These are phyloP conservation scores for Alectoris magna DNA, from an alignment of 2,797 vertebrate genomes.

Conservation along the genomic window DNA sequence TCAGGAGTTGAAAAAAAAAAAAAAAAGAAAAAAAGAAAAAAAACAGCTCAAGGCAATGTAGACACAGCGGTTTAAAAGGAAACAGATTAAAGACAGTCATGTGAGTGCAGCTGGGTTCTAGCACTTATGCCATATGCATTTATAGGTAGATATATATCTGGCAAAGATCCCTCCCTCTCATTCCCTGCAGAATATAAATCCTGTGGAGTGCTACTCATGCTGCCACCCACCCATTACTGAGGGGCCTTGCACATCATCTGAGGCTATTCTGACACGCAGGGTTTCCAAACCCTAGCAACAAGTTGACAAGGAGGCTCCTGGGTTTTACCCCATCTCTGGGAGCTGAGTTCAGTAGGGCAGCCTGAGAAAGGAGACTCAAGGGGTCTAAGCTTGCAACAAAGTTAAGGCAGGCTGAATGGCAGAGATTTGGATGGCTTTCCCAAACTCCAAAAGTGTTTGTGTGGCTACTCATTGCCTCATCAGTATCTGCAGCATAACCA, in stretches of 20 bases:
- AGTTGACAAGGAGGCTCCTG: fast-evolving
- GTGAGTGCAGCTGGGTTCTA: not conserved
- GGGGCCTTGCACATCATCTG: not conserved
- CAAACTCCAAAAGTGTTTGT: not conserved
- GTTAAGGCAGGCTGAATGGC: not conserved
- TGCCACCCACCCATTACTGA: not conserved
- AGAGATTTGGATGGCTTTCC: not conserved
- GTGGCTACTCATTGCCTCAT: not conserved
- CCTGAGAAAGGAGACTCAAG: not conserved
- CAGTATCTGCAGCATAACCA: not conserved
- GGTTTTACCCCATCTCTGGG: not conserved
- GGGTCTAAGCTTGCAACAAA: not conserved
- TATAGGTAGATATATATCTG: not conserved
- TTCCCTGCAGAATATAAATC: not conserved
- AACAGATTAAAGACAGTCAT: slow-evolving; percentile 12
- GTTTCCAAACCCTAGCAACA: not conserved
- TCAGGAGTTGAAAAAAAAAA: not conserved
- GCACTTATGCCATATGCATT: not conserved
- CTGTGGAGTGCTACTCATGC: not conserved
- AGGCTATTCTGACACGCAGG: not conserved
- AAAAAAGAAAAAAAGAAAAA: not conserved
- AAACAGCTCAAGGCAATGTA: slow-evolving; percentile 11
- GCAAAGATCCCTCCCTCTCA: not conserved
- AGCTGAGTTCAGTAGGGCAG: not conserved
- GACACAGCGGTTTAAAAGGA: slow-evolving; percentile 27